Evolutionary conservation across 1,140 invertebrate species (phyloP), one percentile per base, ranked within the genome.

Genomic region (Drosophila triauraria): DNA sequence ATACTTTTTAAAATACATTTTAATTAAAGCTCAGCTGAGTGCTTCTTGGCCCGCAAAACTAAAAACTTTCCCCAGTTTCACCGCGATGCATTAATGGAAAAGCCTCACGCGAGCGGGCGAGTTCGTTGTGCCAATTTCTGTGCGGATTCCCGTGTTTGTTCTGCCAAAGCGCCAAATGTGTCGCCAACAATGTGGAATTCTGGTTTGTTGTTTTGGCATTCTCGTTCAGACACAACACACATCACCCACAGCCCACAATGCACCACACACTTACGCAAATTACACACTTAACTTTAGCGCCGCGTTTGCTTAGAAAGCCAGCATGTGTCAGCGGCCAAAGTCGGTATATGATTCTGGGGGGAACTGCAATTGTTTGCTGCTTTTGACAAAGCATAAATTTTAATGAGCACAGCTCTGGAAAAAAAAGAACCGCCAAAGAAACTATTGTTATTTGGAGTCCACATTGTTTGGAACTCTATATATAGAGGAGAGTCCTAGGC

Each of bases 61-160:
- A 35, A 40, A 56, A 56, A 54, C 69, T 74, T 62, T 75, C 35
- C 17, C 56, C 51, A 25, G 12, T 35, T 62, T 62, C 48, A 53
- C 10, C 32, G 20, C 65, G 40, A 15, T 71, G 53, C 81, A 83
- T 84, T 83, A 85, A 64, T 64, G 65, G 71, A 30, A 86, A 72
- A 62, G 54, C 62, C 61, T 42, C 42, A 47, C 35, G 71, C 59
- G 59, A 53, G 67, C 47, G 60, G 63, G 32, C 8, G 76, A 84
- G 84, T 87, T 87, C 84, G 71, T 84, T 87, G 84, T 87, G 80
- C 84, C 77, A 87, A 84, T 86, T 86, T 58, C 48, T 65, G 53
- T 54, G 58, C 51, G 30, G 64, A 68, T 75, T 76, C 57, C 70
- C 38, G 40, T 61, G 44, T 65, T 72, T 80, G 50, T 61, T 78